These are phyloP conservation scores for Batillaria attramentaria DNA, from an alignment of 1,140 invertebrate species.

Conservation along the genomic window DNA sequence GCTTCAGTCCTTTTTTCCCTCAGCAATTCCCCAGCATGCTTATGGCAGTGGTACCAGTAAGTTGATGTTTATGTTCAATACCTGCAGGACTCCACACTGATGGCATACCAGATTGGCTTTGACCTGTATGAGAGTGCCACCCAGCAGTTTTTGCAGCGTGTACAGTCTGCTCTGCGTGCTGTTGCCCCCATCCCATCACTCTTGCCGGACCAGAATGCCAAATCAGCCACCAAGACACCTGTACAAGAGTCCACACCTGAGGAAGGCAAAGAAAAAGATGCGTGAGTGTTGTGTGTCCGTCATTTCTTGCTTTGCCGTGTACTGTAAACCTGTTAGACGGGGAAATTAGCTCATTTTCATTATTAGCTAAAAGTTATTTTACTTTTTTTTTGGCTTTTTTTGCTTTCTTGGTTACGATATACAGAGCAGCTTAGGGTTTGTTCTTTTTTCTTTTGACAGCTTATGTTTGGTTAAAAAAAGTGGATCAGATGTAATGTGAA, in stretches of 20 bases:
- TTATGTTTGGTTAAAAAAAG: background rate
- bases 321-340: no score
- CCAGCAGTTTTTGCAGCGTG: conserved; percentile 94
- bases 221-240: conserved; percentile 29
- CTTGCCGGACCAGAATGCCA: conserved; percentile 16
- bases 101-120: conserved; percentile 99
- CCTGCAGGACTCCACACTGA: conserved; percentile 79
- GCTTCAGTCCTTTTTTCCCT: no score
- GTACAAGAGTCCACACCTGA: conserved; percentile 12
- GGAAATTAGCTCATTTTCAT: no score
- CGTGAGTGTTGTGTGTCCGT: background rate
- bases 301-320: no score
- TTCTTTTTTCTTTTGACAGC: background rate
- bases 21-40: no score
- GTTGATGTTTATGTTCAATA: background rate
- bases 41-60: background rate
- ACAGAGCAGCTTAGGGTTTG: background rate
- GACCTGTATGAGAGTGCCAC: conserved; percentile 99
- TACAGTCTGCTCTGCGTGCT: conserved; percentile 73
- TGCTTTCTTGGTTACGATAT: background rate
- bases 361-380: no score
- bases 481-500: background rate
- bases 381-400: no score
- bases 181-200: conserved; percentile 60
- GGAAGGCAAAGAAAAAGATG: conserved; percentile 37